Evolutionary conservation across 2,797 vertebrate genomes (phyloP), one percentile per base, ranked within the genome.

Genomic region (Chromobotia macracanthus): DNA sequence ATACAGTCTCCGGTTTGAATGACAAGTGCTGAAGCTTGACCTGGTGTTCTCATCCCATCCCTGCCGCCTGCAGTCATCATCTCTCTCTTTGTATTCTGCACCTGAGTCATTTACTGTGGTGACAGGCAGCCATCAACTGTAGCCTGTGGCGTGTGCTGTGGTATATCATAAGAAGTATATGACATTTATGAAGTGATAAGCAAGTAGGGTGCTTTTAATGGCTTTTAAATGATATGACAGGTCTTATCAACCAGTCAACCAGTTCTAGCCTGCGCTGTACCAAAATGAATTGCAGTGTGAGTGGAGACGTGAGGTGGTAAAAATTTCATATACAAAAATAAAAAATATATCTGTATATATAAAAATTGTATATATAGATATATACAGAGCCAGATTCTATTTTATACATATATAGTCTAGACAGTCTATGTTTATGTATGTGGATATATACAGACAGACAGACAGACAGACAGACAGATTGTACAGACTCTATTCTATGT

Each of bases 121-220:
- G 83, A 83, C 80, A 77, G 69, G 66, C 79, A 82, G 72, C 50
- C 69, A 75, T 81, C 82, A 84, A 72, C 64, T 31, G 53, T 28
- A 71, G 70, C 78, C 75, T 58, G 48, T 69, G 80, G 83, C 38
- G 25, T 18, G 31, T 1, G 25, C 50, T 46, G 64, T 18, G 68
- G 38, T 69, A 78, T 82, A 79, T 69, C 75, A 63, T 56, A 46
- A 60, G 58, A 69, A 51, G 15, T 46, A 48, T n/a, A 28, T 75
- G 80, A 84, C 81, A 81, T 81, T 83, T 79, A 63, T 80, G 75
- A 48, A 75, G 55, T 81, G 83, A 82, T 63, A 82, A 75, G 76
- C 83, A 84, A 73, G 55, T 58, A 28, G 65, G 75, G 56, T 79
- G 3, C 25, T 87, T 88, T 82, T 84, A 76, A 64, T 66, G 35